Base-by-base conservation (phyloP, 1,140 invertebrate species). In the Scaptomyza pallida region DNA sequence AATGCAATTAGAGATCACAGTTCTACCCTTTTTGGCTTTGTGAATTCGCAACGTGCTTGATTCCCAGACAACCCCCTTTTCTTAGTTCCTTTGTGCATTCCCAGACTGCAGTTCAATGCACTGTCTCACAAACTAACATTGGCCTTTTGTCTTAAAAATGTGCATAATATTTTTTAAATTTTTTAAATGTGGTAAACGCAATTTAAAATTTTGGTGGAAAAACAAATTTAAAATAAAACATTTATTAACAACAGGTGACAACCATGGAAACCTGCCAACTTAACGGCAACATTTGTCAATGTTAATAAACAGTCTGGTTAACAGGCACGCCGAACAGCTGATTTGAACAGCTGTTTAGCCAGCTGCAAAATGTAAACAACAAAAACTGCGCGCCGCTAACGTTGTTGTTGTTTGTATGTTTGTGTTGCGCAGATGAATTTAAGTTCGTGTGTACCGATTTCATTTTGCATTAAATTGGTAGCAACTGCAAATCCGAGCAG, bases 71-170 rank as follows among this genome's bases (percentile, higher is more conserved):
- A 72, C 41, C 62, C 62, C 44, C 16, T 26, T 26, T n/a, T 57
- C 33, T 62, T 55, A 68, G 69, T 63, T 73, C 45, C 43, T 52
- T 33, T 81, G 69, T 72, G 62, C 59, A 59, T 69, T 45, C 62
- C 67, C 62, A 85, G 60, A 62, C 35, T 71, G 60, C 52, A 86
- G 81, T 85, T 85, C 80, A 86, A 64, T 85, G 80, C 76, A 80
- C 76, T 86, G 78, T 60, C 62, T 67, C 26, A 35, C 16, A 43
- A 35, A 33, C 43, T 35, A 3, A 1, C n/a, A 19, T 12, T 40
- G 16, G 15, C 5, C 3, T 30, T 30, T 30, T 30, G 15, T 1
- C 5, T 16, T 17, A 16, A 13, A 13, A 47, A 26, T 47, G 21
- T 30, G 26, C 9, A n/a, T n/a, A n/a, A n/a, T n/a, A n/a, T n/a